Evolutionary conservation across 2,113 vertebrate genomes (phyloP).

Genomic region (Pheucticus melanocephalus): DNA sequence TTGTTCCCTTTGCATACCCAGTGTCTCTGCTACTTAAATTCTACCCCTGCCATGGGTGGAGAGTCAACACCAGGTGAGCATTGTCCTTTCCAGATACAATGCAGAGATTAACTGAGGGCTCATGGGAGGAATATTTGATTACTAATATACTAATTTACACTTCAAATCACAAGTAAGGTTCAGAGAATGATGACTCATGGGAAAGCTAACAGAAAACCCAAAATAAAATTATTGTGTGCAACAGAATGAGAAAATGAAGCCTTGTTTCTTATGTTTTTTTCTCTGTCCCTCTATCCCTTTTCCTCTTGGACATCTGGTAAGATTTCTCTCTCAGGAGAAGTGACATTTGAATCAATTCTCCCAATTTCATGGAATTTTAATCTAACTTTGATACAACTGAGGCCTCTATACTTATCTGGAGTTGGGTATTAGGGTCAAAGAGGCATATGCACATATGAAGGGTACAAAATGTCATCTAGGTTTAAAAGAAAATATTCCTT

Average conservation of each 20-base stretch:
- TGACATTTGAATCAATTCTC: not conserved
- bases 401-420: not conserved
- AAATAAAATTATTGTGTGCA: not conserved
- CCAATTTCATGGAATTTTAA: not conserved
- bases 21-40: not conserved
- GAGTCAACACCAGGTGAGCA: not conserved
- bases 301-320: not conserved
- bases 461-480: not conserved
- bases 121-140: not conserved
- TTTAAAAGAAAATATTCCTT: not conserved
- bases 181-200: not conserved
- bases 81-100: not conserved
- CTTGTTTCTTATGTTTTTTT: not conserved
- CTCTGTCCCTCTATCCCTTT: not conserved
- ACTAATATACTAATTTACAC: not conserved
- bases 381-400: not conserved
- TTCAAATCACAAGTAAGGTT: not conserved
- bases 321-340: not conserved
- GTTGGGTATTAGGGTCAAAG: not conserved
- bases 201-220: not conserved
- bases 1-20: not conserved
- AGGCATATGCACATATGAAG: not conserved
- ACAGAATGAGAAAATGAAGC: not conserved
- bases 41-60: not conserved
- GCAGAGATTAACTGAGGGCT: not conserved